phyloP scores from a whole-genome alignment of 1,140 invertebrate genomes.

The Polyergus mexicanus region DNA sequence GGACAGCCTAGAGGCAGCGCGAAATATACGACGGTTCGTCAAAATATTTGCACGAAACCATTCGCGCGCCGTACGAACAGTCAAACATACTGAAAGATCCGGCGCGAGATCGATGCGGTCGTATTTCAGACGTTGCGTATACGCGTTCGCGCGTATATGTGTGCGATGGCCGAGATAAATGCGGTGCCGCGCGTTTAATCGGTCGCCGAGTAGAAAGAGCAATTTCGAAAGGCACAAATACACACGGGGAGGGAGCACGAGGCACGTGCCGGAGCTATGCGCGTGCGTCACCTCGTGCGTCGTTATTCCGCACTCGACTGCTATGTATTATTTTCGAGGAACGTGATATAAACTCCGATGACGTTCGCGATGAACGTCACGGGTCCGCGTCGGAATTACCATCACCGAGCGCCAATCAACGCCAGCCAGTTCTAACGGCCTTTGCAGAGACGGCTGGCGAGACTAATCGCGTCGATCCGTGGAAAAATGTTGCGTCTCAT shows the following conservation, averaged over 20 bases:
- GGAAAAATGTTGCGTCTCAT: constrained; percentile 59
- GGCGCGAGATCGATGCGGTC: constrained; percentile 56
- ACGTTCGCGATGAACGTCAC: constrained; percentile 65
- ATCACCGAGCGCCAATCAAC: constrained; percentile 64
- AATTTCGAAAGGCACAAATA: constrained; percentile 72
- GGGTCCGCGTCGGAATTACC: constrained; percentile 71
- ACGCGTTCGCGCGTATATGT: constrained; percentile 65
- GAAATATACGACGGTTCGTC: constrained; percentile 13
- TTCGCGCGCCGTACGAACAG: constrained; percentile 24
- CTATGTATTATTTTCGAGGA: constrained; percentile 80
- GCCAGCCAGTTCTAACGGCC: constrained; percentile 73
- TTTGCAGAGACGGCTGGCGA: constrained; percentile 64
- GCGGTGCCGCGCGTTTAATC: constrained; percentile 72
- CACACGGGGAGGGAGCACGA: constrained; percentile 63
- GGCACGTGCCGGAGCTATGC: constrained; percentile 80
- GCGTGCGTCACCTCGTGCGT: constrained; percentile 76
- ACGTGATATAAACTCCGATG: constrained; percentile 77
- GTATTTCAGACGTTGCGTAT: constrained; percentile 56
- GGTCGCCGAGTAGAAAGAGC: constrained; percentile 75
- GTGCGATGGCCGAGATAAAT: constrained; percentile 72
- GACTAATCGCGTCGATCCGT: constrained; percentile 64
- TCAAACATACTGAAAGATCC: constrained; percentile 56
- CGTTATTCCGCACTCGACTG: constrained; percentile 73
- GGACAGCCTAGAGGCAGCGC: no score
- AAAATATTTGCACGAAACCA: constrained; percentile 44